Conservation (phyloP, 2,888 invertebrate species). For the Eupithecia vulgata region DNA sequence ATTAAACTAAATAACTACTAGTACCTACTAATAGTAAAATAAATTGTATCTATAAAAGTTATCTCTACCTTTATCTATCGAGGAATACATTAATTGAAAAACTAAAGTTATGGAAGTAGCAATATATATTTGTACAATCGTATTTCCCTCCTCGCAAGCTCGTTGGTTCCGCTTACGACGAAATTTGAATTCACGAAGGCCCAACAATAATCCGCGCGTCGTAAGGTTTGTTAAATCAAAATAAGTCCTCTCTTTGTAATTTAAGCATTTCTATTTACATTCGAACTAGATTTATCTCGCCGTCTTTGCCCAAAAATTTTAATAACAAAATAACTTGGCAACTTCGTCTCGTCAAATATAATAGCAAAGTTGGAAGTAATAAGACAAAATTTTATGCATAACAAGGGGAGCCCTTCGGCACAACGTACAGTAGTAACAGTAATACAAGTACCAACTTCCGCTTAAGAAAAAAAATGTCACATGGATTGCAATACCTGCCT, state of each 20-base stretch:
- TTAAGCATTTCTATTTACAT: constrained; percentile 79
- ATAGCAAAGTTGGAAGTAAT: constrained; percentile 83
- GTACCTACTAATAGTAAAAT: background rate
- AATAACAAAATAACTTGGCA: constrained; percentile 83
- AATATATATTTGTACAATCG: constrained; percentile 9
- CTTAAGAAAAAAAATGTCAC: background rate
- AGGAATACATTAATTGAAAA: background rate
- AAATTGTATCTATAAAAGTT: background rate
- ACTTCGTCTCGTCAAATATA: constrained; percentile 82
- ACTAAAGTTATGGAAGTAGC: background rate
- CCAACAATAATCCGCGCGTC: constrained; percentile 75
- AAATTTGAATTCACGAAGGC: constrained; percentile 50
- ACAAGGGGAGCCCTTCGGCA: constrained; percentile 70
- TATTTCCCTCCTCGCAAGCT: constrained; percentile 3
- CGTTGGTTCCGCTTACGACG: constrained; percentile 45
- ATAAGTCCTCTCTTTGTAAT: constrained; percentile 80
- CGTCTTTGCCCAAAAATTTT: constrained; percentile 78
- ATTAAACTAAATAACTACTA: too few species aligned
- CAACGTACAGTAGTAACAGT: constrained; percentile 22
- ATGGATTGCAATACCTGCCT: background rate
- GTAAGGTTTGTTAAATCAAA: constrained; percentile 78
- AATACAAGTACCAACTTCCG: constrained; percentile 23
- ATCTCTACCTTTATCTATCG: background rate
- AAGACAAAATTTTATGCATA: constrained; percentile 84
- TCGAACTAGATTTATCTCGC: constrained; percentile 73